A percentile compares a stretch with the other conserved stretches of the same genome.
Evolutionary conservation across 2,113 vertebrate genomes (phyloP).

Genomic region (Erythrolamprus reginae): DNA sequence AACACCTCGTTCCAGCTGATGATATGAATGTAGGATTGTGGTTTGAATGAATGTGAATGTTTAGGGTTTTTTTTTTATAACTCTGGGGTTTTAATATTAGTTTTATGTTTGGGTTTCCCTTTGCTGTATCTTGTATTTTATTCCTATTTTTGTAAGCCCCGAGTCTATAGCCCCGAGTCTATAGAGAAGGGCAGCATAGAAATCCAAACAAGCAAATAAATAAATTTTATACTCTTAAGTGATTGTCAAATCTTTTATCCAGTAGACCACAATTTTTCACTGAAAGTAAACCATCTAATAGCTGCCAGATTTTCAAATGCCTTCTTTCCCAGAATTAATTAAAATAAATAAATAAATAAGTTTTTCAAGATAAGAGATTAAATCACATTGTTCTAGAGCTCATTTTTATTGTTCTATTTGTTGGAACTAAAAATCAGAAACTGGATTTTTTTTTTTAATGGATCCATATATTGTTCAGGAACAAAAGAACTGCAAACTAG

Average conservation of each 20-base stretch:
- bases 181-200: too few species aligned
- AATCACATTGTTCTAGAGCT: background rate
- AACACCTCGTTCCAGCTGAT: too few species aligned
- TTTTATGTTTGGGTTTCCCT: too few species aligned
- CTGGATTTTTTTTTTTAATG: background rate
- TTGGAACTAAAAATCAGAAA: background rate
- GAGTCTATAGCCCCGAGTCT: too few species aligned
- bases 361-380: background rate
- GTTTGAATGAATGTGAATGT: too few species aligned
- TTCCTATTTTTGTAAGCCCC: too few species aligned
- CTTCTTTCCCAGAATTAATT: background rate
- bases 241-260: background rate
- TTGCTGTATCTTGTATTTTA: too few species aligned
- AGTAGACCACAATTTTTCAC: background rate
- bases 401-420: background rate
- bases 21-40: too few species aligned
- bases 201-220: too few species aligned
- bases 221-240: background rate
- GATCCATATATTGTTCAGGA: background rate
- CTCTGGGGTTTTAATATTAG: too few species aligned
- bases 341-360: background rate
- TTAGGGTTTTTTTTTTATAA: too few species aligned
- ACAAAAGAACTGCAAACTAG: constrained; percentile 1
- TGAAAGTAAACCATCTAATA: background rate
- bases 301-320: background rate